Percentiles rank a stretch among this genome's conserved stretches.
Conservation (phyloP, 2,797 vertebrate species). For the Lateolabrax maculatus region DNA sequence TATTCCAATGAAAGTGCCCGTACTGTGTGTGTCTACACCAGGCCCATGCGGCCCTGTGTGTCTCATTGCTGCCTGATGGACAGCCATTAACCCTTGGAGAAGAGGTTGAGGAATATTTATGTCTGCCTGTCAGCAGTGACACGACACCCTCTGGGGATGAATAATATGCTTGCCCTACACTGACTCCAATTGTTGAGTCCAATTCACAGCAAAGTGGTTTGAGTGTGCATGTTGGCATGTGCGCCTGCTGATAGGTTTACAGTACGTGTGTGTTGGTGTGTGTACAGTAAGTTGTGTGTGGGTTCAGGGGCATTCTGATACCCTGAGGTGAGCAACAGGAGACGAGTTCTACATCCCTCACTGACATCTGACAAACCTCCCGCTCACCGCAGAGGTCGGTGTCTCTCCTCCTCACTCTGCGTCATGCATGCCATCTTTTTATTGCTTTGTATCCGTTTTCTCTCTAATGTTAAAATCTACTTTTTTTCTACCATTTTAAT, state of each 20-base stretch:
- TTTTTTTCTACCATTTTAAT: no score
- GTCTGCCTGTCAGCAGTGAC: slow-evolving; percentile 83
- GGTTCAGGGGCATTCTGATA: slow-evolving; percentile 59
- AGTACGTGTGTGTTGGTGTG: slow-evolving; percentile 22
- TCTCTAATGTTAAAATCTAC: background rate
- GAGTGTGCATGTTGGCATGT: slow-evolving; percentile 40
- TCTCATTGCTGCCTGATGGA: slow-evolving; percentile 79
- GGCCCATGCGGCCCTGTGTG: slow-evolving; percentile 41
- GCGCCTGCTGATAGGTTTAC: slow-evolving; percentile 37
- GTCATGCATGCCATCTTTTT: slow-evolving; percentile 15
- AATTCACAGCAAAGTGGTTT: slow-evolving; percentile 58
- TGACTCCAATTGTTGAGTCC: slow-evolving; percentile 75
- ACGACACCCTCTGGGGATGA: slow-evolving; percentile 78
- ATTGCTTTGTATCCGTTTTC: background rate
- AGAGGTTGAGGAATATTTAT: slow-evolving; percentile 84
- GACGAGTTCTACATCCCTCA: slow-evolving; percentile 75
- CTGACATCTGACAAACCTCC: slow-evolving; percentile 75
- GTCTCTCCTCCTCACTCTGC: slow-evolving; percentile 25
- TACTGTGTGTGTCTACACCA: slow-evolving; percentile 50
- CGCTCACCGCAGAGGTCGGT: slow-evolving; percentile 52
- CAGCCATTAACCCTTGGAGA: slow-evolving; percentile 84
- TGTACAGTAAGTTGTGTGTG: slow-evolving; percentile 42
- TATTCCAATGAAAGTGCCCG: slow-evolving; percentile 54
- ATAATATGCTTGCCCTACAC: slow-evolving; percentile 77
- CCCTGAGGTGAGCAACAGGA: slow-evolving; percentile 75